phyloP scores from a whole-genome alignment of 2,888 invertebrate genomes.

The Brachyptera putata region DNA sequence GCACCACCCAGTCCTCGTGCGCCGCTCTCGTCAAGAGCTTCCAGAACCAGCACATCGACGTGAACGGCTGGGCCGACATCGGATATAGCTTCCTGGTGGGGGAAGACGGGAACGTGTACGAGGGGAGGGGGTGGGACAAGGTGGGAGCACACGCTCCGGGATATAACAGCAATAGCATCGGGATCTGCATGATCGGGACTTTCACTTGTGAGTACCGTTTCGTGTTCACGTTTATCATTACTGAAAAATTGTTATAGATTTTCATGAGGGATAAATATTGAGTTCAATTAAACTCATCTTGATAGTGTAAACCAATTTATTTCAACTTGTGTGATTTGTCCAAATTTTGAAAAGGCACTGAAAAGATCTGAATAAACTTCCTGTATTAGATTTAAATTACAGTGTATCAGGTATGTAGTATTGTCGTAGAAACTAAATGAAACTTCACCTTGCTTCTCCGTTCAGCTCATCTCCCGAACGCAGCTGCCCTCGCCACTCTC shows the following conservation, averaged over 20 bases:
- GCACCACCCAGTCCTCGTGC: slow-evolving; percentile 39
- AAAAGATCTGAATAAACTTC: too few relatives aligned
- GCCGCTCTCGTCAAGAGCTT: slow-evolving; percentile 41
- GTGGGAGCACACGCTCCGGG: slow-evolving; percentile 46
- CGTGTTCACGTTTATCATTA: slow-evolving; percentile 32
- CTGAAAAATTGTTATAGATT: too few relatives aligned
- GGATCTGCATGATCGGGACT: slow-evolving; percentile 46
- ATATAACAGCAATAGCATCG: slow-evolving; percentile 46
- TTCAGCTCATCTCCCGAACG: slow-evolving; percentile 47
- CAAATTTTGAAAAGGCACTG: too few relatives aligned
- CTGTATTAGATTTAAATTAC: too few relatives aligned
- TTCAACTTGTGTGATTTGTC: too few relatives aligned
- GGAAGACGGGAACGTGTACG: slow-evolving; percentile 48
- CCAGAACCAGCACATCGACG: slow-evolving; percentile 44
- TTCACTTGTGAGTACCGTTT: slow-evolving; percentile 43
- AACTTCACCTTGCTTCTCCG: too few relatives aligned
- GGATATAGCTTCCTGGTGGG: slow-evolving; percentile 51
- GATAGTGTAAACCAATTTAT: too few relatives aligned
- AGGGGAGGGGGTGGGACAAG: slow-evolving; percentile 47
- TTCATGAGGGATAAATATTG: too few relatives aligned
- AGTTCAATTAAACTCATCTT: too few relatives aligned
- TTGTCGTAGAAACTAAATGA: too few relatives aligned
- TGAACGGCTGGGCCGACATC: slow-evolving; percentile 43
- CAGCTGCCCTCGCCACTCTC: slow-evolving; percentile 47
- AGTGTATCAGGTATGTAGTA: too few relatives aligned